phyloP scores from a whole-genome alignment of 1,140 invertebrate genomes.

The Trissolcus basalis region DNA sequence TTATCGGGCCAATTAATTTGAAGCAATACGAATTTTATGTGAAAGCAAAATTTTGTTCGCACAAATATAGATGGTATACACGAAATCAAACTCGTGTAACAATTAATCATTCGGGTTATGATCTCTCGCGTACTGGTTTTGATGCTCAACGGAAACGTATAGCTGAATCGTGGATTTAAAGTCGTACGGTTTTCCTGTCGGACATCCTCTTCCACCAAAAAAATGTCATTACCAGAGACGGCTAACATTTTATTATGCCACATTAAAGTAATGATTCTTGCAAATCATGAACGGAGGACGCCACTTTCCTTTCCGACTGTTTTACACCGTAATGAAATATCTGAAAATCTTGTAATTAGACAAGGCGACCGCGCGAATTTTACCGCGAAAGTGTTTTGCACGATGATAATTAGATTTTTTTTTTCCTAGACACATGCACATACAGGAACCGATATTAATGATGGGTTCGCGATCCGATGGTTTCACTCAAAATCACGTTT shows the following conservation, averaged over 20 bases:
- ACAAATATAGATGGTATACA: too few relatives aligned
- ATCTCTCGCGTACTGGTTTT: too few relatives aligned
- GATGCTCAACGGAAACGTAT: too few relatives aligned
- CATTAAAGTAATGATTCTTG: slow-evolving; percentile 24
- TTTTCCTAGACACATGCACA: slow-evolving; percentile 1
- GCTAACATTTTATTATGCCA: slow-evolving; percentile 18
- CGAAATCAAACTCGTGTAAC: too few relatives aligned
- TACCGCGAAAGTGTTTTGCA: slow-evolving; percentile 19
- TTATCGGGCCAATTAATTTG: slow-evolving; percentile 12
- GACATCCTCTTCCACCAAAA: slow-evolving; percentile 12
- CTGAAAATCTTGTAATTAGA: slow-evolving; percentile 28
- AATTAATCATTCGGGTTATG: too few relatives aligned
- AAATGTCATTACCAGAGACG: slow-evolving; percentile 18
- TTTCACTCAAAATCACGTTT: slow-evolving; percentile 18
- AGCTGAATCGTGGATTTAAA: too few relatives aligned
- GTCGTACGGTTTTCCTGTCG: neutral
- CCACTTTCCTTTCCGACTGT: slow-evolving; percentile 42
- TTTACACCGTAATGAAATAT: slow-evolving; percentile 30
- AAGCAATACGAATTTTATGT: neutral
- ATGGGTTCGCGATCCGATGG: slow-evolving; percentile 11
- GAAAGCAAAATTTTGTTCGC: too few relatives aligned
- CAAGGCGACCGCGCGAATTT: slow-evolving; percentile 16
- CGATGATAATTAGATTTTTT: slow-evolving; percentile 31
- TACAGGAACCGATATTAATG: slow-evolving; percentile 20
- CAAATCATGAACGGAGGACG: slow-evolving; percentile 26